Evolutionary conservation across 2,113 vertebrate genomes (phyloP), one percentile per base, ranked within the genome.

Genomic region (Onychorhynchus coronatus): DNA sequence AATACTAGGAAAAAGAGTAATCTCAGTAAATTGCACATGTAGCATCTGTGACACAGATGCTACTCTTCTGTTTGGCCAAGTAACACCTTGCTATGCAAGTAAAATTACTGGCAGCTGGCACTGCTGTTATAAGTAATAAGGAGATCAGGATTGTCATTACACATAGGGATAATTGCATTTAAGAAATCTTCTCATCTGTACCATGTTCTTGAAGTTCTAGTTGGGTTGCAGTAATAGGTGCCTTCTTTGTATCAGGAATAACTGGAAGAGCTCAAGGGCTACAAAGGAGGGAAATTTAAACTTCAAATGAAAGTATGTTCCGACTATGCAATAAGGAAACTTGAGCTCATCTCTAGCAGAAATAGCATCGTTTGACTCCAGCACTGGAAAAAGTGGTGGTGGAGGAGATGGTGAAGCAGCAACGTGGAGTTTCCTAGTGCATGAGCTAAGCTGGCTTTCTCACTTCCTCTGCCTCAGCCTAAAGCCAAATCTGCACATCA

Each of bases 1-100:
- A 96, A 89, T 98, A 98, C 98, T 98, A 70, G 73, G 85, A 50
- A 59, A 95, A 96, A 97, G 53, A 27, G 20, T 52, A 90, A 77
- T 68, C 17, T 94, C 11, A 27, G 39, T 87, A 31, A 92, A 71
- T 41, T 11, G 33, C 66, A 56, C 81, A 12, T 39, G 39, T 28
- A 63, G 28, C 58, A 33, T 25, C 66, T 66, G 30, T 65, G 70
- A 68, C 58, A 65, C 21, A 72, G 58, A 28, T 47, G 46, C 73
- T 62, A 70, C 77, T 75, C 70, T 87, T 21, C 89, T 85, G 42
- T 55, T 85, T 2, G 4, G 46, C 58, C 19, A 11, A n/a, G 30
- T 28, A 84, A 67, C 74, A 62, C 14, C 70, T 76, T 70, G 35
- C 33, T 37, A 1, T 27, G 21, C 28, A 42, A 53, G 50, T 46